Conservation (phyloP, 2,797 vertebrate genomes). For the Sebastes flavidus region DNA sequence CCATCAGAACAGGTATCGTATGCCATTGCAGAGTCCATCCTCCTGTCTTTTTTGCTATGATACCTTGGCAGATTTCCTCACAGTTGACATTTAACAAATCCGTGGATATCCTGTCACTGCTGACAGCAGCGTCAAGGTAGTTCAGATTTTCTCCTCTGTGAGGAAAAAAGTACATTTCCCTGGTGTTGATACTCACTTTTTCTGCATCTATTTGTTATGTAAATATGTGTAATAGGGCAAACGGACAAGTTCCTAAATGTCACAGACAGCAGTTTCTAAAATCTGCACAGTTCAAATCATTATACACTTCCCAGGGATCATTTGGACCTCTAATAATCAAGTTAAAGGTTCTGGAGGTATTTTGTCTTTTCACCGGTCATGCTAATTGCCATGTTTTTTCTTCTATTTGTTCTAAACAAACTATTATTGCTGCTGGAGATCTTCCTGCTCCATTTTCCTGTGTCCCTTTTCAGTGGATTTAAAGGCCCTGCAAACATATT, state of each 20-base stretch:
- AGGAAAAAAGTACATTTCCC: constrained; percentile 13
- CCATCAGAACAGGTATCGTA: not conserved
- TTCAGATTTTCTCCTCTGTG: not conserved
- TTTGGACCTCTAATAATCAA: not conserved
- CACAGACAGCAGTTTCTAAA: constrained; percentile 7
- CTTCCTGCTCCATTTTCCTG: not conserved
- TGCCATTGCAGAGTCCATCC: not conserved
- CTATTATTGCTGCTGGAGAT: not conserved
- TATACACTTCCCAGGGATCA: not conserved
- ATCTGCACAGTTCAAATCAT: not conserved
- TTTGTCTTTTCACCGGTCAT: not conserved
- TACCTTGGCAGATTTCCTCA: constrained; percentile 13
- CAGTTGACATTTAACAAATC: constrained; percentile 40
- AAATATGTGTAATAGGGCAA: constrained; percentile 5
- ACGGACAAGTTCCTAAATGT: constrained; percentile 34
- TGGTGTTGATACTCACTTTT: constrained; percentile 4
- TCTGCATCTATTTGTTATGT: constrained; percentile 19
- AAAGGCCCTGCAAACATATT: not conserved
- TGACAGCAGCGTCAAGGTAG: not conserved
- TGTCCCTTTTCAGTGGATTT: not conserved
- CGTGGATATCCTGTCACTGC: constrained; percentile 8
- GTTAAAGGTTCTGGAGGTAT: not conserved
- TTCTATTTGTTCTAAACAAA: not conserved
- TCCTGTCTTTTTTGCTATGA: not conserved
- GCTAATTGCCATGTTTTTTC: not conserved